A percentile compares a stretch with the other conserved stretches of the same genome.
These are phyloP conservation scores for Nyctereutes procyonoides DNA, from an alignment of 2,113 vertebrate genomes.

Conservation along the genomic window DNA sequence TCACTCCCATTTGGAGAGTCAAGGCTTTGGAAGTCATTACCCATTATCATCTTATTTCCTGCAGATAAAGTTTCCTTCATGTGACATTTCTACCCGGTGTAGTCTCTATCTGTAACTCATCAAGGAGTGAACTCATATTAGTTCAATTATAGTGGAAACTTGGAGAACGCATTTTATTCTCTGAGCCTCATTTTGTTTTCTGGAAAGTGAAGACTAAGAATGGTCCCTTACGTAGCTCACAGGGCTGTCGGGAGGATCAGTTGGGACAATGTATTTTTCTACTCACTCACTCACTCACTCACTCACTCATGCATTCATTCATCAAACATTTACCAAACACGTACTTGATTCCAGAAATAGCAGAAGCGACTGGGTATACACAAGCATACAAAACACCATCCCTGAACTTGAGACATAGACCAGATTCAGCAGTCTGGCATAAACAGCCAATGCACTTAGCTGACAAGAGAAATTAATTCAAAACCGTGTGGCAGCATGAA, in stretches of 20 bases:
- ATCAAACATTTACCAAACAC: neutral
- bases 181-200: neutral
- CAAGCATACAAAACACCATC: neutral
- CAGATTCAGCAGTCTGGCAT: fast-evolving
- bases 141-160: neutral
- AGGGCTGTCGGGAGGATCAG: neutral
- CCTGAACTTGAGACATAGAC: neutral
- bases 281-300: neutral
- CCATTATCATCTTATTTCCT: neutral
- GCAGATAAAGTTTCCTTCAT: neutral
- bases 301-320: neutral
- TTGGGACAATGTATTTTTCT: neutral
- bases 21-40: neutral
- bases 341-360: neutral
- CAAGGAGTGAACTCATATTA: neutral
- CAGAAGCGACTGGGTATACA: neutral
- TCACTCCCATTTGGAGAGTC: neutral
- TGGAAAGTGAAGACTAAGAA: neutral
- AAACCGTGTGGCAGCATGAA: fast-evolving
- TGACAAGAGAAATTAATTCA: too few species aligned
- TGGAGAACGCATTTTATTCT: neutral
- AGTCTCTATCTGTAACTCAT: neutral
- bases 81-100: neutral
- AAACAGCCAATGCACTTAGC: neutral
- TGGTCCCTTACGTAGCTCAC: fast-evolving